Evolutionary conservation across 2,797 vertebrate genomes (phyloP).

Genomic region (Pseudochirops cupreus): DNA sequence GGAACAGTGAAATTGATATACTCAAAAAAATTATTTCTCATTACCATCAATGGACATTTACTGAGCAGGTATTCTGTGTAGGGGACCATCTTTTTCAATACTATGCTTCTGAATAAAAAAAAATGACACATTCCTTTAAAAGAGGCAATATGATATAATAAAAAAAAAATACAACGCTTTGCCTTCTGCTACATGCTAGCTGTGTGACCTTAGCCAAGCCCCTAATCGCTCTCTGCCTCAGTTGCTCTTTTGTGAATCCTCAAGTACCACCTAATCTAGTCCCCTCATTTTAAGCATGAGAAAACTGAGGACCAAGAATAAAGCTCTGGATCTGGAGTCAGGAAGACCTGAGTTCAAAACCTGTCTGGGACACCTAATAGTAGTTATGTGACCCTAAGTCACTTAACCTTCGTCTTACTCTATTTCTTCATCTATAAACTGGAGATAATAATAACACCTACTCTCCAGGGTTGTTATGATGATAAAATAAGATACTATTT

Average conservation of each 20-base stretch:
- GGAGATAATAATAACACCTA: background rate
- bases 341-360: background rate
- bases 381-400: background rate
- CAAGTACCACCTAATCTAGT: background rate
- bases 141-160: background rate
- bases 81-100: background rate
- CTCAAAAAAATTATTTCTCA: background rate
- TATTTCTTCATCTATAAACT: background rate
- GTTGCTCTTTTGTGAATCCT: background rate
- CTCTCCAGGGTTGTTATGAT: background rate
- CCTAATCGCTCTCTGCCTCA: accelerated
- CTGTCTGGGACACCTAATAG: background rate
- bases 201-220: background rate
- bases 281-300: background rate
- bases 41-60: background rate
- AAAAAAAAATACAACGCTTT: background rate
- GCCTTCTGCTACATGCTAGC: background rate
- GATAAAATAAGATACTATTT: background rate
- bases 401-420: background rate
- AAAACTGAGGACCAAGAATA: background rate
- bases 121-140: background rate
- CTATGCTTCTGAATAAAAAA: background rate
- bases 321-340: background rate
- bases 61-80: background rate
- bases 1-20: background rate